These are phyloP conservation scores for Leptinotarsa rubiginosa DNA, from an alignment of 2,888 invertebrate species.

Conservation along the genomic window DNA sequence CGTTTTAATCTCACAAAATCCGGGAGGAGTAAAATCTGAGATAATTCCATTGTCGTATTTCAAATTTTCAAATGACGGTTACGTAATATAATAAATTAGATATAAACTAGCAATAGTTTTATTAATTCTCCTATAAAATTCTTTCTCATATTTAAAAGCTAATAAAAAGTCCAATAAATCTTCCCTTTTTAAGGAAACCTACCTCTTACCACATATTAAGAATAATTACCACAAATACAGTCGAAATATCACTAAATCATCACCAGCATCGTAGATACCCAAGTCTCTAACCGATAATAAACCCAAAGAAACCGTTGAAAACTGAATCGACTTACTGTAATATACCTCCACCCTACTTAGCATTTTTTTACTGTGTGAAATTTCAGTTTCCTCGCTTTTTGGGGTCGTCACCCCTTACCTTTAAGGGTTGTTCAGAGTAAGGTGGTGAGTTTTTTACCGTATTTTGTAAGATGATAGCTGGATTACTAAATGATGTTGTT, in stretches of 20 bases:
- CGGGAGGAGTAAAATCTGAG: too few relatives aligned
- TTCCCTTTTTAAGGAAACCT: constrained; percentile 35
- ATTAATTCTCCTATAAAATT: constrained; percentile 14
- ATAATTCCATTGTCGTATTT: neutral
- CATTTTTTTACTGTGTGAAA: constrained; percentile 62
- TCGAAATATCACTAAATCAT: constrained; percentile 56
- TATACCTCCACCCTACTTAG: constrained; percentile 48
- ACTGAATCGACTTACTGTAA: constrained; percentile 30
- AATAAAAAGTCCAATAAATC: constrained; percentile 39
- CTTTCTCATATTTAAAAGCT: constrained; percentile 29
- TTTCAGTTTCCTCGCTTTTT: constrained; percentile 61
- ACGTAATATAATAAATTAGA: neutral
- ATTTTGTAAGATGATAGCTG: constrained; percentile 64
- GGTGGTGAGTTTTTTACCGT: constrained; percentile 53
- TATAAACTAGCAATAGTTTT: neutral
- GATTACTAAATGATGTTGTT: constrained; percentile 63
- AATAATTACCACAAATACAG: constrained; percentile 63
- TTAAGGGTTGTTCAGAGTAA: constrained; percentile 52
- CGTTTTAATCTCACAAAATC: neutral
- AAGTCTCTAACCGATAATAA: constrained; percentile 27
- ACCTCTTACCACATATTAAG: constrained; percentile 64
- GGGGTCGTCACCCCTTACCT: constrained; percentile 56
- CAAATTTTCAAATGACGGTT: neutral
- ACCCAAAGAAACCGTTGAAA: constrained; percentile 13
- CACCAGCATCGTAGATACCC: constrained; percentile 40